Base-by-base conservation (phyloP, 2,888 invertebrate species). In the Stegophylla sp. region DNA sequence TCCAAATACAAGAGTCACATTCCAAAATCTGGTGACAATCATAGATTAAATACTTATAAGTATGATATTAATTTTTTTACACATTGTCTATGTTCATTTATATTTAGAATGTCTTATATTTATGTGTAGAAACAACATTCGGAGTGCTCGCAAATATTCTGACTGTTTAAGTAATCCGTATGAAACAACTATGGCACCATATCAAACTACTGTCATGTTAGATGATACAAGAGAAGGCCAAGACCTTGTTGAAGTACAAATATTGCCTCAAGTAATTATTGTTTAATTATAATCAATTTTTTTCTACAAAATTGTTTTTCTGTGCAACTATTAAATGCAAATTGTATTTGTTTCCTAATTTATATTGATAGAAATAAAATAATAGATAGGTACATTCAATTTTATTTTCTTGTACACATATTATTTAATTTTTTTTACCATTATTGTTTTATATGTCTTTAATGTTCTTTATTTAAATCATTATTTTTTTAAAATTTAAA, bases 161-260 rank as follows among this genome's bases (percentile, higher is more conserved):
- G 61, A 69, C n/a, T 82, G 56, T 34, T 72, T 67, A 64, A 72
- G n/a, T 13, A 74, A 81, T 56, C 74, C 79, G 13, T 81, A 83
- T 45, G 75, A 82, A 26, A 74, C 82, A n/a, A 73, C 45, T 59
- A 94, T 94, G 94, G 93, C 94, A 73, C 94, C 94, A 43, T 94
- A 94, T 85, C 94, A 94, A 87, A 94, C 94, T 3, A 92, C 94
- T 82, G 93, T 94, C 0, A 94, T 93, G 84, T 89, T 91, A 85
- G 92, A 91, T 26, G 94, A 94, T 83, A 93, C 92, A 84, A 89
- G 89, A 1, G 92, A 94, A 83, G 94, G 94, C 0, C 95, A 95
- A 86, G 96, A 96, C 87, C 93, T 96, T 15, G 96, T 97, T 71
- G 97, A 97, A 88, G 97, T 97, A 53, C 97, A 97, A 88, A 97